phyloP scores from a whole-genome alignment of 2,113 vertebrate genomes.

The Bambusicola thoracicus region DNA sequence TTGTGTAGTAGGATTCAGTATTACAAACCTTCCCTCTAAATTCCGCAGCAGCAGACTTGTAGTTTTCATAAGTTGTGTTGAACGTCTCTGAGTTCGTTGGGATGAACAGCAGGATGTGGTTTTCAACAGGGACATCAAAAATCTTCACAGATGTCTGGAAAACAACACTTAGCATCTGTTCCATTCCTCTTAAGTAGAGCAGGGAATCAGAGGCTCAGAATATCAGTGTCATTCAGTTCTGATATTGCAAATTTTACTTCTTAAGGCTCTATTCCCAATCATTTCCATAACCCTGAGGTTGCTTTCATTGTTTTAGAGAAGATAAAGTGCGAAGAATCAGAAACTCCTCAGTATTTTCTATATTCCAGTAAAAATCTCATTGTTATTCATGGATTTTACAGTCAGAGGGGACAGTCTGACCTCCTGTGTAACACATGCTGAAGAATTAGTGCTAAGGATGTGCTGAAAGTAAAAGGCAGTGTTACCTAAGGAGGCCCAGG shows the following conservation, averaged over 20 bases:
- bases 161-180: conserved; percentile 48
- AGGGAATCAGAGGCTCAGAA: conserved; percentile 40
- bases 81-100: conserved; percentile 78
- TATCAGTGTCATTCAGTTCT: neutral
- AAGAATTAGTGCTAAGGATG: neutral
- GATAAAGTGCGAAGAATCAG: neutral
- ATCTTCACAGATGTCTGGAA: conserved; percentile 87
- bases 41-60: conserved; percentile 71
- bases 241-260: neutral
- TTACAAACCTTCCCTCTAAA: conserved; percentile 88
- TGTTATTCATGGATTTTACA: neutral
- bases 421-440: neutral
- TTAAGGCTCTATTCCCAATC: neutral
- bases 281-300: neutral
- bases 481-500: neutral
- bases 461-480: neutral
- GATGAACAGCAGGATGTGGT: conserved; percentile 90
- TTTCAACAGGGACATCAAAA: conserved; percentile 81
- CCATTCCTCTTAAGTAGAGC: conserved; percentile 6
- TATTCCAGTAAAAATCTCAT: neutral
- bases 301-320: conserved; percentile 26
- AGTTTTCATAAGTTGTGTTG: conserved; percentile 75
- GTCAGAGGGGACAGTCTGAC: neutral
- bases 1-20: neutral
- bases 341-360: neutral